A percentile compares a stretch with the other conserved stretches of the same genome.
Conservation (phyloP, 2,888 invertebrate species). For the Spisula subtruncata region DNA sequence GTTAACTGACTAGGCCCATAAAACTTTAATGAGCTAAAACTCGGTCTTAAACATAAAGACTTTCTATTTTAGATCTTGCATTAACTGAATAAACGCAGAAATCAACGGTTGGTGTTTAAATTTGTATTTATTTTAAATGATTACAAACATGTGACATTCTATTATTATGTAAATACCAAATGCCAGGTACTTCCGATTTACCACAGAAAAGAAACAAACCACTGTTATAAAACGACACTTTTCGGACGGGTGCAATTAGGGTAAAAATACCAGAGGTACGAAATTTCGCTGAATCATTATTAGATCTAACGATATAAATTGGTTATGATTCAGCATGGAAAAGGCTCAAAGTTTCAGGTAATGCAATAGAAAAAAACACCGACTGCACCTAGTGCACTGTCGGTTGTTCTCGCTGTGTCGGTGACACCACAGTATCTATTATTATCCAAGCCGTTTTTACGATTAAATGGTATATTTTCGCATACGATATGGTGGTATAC, state of each 20-base stretch:
- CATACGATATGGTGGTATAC: too few species aligned
- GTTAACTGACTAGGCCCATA: too few species aligned
- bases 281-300: not conserved
- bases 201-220: not conserved
- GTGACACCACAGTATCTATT: too few species aligned
- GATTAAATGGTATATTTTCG: too few species aligned
- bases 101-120: not conserved
- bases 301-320: not conserved
- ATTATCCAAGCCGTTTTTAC: too few species aligned
- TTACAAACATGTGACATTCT: not conserved
- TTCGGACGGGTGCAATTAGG: not conserved
- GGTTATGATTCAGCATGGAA: not conserved
- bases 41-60: too few species aligned
- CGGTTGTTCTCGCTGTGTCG: too few species aligned
- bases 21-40: too few species aligned
- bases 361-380: too few species aligned
- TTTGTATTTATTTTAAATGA: not conserved
- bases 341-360: not conserved
- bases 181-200: not conserved
- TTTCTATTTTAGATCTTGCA: too few species aligned
- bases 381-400: too few species aligned
- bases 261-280: not conserved
- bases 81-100: too few species aligned
- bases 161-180: not conserved
- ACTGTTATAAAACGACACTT: not conserved